A percentile compares a stretch with the other conserved stretches of the same genome.
These are phyloP conservation scores for Catagonus wagneri DNA, from an alignment of 2,113 vertebrate genomes.

Conservation along the genomic window DNA sequence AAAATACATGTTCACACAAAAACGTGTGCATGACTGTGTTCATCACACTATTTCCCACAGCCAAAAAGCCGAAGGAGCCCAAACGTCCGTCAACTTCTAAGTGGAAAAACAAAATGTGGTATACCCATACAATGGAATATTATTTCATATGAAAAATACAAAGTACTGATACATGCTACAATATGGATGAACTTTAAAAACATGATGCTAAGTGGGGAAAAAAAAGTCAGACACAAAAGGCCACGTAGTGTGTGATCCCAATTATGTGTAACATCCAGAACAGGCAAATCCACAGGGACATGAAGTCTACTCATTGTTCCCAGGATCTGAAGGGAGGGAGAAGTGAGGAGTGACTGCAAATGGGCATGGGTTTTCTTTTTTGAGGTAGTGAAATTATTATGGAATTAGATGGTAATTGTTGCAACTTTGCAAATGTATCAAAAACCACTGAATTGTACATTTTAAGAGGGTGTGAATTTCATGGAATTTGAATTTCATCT, in stretches of 20 bases:
- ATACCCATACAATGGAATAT: neutral
- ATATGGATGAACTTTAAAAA: constrained; percentile 11
- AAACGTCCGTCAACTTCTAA: constrained; percentile 13
- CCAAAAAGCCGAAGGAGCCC: neutral
- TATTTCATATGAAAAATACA: neutral
- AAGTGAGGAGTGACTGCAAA: neutral
- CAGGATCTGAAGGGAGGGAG: neutral
- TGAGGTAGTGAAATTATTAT: neutral
- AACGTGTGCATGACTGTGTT: neutral
- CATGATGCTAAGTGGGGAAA: neutral
- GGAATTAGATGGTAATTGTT: neutral
- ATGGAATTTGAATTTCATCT: constrained; percentile 49
- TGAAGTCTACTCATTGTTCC: neutral
- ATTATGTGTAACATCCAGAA: neutral
- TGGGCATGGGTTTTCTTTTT: neutral
- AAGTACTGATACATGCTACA: neutral
- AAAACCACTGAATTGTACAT: neutral
- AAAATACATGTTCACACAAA: constrained; percentile 3
- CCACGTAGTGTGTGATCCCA: neutral
- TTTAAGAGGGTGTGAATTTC: constrained; percentile 11
- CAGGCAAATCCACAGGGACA: neutral
- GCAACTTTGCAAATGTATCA: neutral
- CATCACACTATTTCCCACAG: neutral
- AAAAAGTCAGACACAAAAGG: neutral
- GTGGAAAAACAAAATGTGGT: neutral